Percentiles rank a stretch among this genome's conserved stretches.
Conservation (phyloP, 2,797 vertebrate species). For the Sciurus carolinensis region DNA sequence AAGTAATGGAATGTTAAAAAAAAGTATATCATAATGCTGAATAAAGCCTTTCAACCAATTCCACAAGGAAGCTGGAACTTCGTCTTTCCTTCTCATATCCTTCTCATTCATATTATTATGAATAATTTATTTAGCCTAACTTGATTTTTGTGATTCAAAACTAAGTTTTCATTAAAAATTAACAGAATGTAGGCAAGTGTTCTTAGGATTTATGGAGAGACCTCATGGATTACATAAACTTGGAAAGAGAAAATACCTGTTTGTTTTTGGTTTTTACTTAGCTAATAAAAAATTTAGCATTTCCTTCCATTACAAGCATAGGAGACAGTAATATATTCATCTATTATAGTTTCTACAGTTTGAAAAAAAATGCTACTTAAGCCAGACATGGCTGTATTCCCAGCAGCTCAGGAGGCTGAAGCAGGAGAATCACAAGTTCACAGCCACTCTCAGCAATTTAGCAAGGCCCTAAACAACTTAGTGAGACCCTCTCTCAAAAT, state of each 20-base stretch:
- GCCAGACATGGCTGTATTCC: too few species aligned
- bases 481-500: too few species aligned
- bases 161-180: conserved; percentile 61
- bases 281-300: conserved; percentile 45
- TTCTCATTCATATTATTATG: not conserved
- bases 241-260: not conserved
- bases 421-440: too few species aligned
- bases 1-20: conserved; percentile 56
- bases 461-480: too few species aligned
- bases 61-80: conserved; percentile 43
- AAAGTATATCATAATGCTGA: conserved; percentile 51
- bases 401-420: too few species aligned
- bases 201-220: conserved; percentile 45
- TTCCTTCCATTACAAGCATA: conserved; percentile 32
- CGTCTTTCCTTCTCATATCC: conserved; percentile 5
- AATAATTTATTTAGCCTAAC: conserved; percentile 30
- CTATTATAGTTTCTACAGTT: conserved; percentile 10
- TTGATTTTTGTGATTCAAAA: conserved; percentile 54
- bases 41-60: conserved; percentile 63
- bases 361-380: too few species aligned
- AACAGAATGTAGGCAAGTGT: not conserved
- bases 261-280: conserved; percentile 1
- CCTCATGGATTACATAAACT: not conserved
- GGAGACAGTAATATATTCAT: conserved; percentile 43
- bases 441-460: too few species aligned